Evolutionary conservation across 1,140 invertebrate species (phyloP), one percentile per base, ranked within the genome.

Genomic region (Magallana angulata): DNA sequence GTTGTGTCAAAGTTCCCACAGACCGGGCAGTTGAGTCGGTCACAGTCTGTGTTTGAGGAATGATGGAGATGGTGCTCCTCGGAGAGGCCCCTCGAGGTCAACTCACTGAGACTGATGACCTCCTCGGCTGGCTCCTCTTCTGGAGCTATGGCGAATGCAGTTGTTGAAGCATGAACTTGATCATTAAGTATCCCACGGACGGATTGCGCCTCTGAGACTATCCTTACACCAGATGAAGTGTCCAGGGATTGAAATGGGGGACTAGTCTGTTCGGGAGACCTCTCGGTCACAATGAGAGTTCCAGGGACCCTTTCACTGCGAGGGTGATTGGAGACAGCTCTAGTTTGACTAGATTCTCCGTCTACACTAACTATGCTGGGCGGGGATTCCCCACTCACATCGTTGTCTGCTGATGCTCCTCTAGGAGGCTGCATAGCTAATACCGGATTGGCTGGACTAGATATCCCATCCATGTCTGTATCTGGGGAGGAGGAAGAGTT

Each of bases 351-450:
- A 57, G 81, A 16, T 24, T 82, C 81, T 18, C 36, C 18, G 81
- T 82, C 48, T 82, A n/a, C 36, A n/a, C 81, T 82, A n/a, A 57
- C 2, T 57, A 82, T 7, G 57, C 48, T 56, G 3, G 81, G 48
- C 7, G 81, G 16, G 1, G 57, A 57, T 8, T 91, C 87, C 9
- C 88, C 89, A 36, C 68, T 85, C 1, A 92, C 88, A 87, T 90
- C 89, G 59, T 89, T 87, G 60, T 91, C 91, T n/a, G 84, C 62
- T 71, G 90, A 86, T 3, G 89, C 89, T 14, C 24, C 87, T 58
- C 86, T 85, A 62, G 90, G 89, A n/a, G 85, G 88, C 5, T 84
- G 82, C 48, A 87, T 88, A 8, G 36, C 80, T 8, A 59, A n/a
- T 14, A 56, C 62, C 56, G 68, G 64, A 57, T 85, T 64, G 59